A percentile compares a stretch with the other conserved stretches of the same genome.
phyloP scores from a whole-genome alignment of 2,113 vertebrate genomes.

The Panthera leo region DNA sequence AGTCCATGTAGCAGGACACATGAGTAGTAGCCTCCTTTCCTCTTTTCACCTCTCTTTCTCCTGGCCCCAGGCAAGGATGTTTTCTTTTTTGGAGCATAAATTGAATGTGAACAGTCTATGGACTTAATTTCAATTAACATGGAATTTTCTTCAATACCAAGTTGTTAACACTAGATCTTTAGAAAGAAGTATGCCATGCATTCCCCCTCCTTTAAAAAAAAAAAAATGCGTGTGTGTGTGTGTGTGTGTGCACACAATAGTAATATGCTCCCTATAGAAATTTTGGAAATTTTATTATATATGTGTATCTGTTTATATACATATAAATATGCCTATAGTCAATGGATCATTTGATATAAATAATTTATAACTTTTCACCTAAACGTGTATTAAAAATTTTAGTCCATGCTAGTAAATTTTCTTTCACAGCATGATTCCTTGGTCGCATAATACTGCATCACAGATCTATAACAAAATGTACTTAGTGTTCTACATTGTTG shows the following conservation, averaged over 20 bases:
- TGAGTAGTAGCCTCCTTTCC: constrained; percentile 24
- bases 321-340: not conserved
- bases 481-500: not conserved
- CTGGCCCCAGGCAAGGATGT: constrained; percentile 22
- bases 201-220: not conserved
- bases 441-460: not conserved
- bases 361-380: not conserved
- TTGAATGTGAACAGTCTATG: not conserved
- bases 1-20: constrained; percentile 81
- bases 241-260: not conserved
- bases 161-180: not conserved
- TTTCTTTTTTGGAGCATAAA: not conserved
- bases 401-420: constrained; percentile 7
- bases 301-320: not conserved
- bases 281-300: not conserved
- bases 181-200: not conserved
- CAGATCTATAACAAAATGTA: not conserved
- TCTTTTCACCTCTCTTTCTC: not conserved
- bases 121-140: constrained; percentile 20
- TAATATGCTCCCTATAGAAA: not conserved
- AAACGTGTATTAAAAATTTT: not conserved
- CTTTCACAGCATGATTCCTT: not conserved
- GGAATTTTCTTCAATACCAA: not conserved
- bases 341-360: not conserved
- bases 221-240: not conserved